Evolutionary conservation across 1,140 invertebrate genomes (phyloP), one percentile per base, ranked within the genome.

Genomic region (Trissolcus basalis): DNA sequence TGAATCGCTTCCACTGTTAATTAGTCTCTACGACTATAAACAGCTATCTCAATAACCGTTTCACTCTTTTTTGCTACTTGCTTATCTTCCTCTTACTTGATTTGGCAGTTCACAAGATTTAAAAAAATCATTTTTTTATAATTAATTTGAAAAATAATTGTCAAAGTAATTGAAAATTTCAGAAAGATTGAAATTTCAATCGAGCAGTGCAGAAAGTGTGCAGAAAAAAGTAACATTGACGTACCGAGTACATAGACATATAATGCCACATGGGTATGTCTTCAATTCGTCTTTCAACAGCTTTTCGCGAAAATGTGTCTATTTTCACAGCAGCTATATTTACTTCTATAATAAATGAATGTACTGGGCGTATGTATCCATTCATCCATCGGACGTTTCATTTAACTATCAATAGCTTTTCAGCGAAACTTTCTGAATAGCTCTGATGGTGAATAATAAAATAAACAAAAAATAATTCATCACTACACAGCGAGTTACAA

Each of bases 1-100:
- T 82, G 84, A 84, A 84, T 86, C 84, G 83, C 68, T 82, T 78
- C 71, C 79, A 77, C 81, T 82, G 83, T 87, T 87, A 85, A 87
- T 87, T 87, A 86, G 82, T 83, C 64, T 43, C 76, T 72, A 82
- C 76, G 77, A 84, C 80, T 84, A 82, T 82, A 85, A 85, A 84
- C 82, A 78, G 67, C 55, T 80, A 70, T 78, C 77, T 70, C 58
- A 19, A 69, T 77, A 56, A 64, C 63, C 15, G 36, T 39, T 39
- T 39, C 9, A 39, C 2, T 9, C 2, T 27, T 39, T 39, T 39
- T 39, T 3, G n/a, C 16, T 35, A 8, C 45, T 43, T 33, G 15
- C 43, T 60, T 53, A 69, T 48, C 47, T 41, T 53, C 14, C 6
- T 3, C 0, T 49, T 39, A 33, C 49, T 49, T 36, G 12, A 49